Conservation (phyloP, 2,113 vertebrate species). For the Opisthocomus hoazin region DNA sequence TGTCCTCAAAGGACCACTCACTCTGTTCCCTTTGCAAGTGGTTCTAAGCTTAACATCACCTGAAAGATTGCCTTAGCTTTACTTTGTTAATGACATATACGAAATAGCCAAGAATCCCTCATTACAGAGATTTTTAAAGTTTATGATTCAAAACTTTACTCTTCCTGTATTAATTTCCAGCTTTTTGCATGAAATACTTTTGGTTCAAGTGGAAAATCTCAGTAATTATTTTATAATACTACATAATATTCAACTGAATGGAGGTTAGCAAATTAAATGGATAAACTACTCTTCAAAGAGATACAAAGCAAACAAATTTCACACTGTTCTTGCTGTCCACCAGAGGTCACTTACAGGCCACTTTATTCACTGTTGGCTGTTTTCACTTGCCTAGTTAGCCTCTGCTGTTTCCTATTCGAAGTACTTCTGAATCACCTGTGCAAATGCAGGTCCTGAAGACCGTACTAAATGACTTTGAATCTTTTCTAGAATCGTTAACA, state of each 20-base stretch:
- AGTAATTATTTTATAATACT: neutral
- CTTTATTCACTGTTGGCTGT: neutral
- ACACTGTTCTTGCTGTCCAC: neutral
- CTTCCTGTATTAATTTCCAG: neutral
- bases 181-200: neutral
- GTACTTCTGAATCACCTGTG: neutral
- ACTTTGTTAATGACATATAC: neutral
- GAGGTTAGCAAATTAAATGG: neutral
- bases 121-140: neutral
- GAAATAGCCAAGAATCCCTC: neutral
- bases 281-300: neutral
- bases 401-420: neutral
- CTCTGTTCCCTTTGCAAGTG: neutral
- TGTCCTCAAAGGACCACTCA: neutral
- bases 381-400: neutral
- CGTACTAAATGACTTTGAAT: neutral
- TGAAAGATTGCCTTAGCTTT: neutral
- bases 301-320: neutral
- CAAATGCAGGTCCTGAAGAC: neutral
- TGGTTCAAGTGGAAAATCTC: neutral
- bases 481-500: neutral
- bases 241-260: neutral
- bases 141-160: neutral
- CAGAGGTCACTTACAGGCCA: conserved; percentile 44
- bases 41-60: neutral